phyloP scores from a whole-genome alignment of 2,113 vertebrate species.

The Eonycteris spelaea region DNA sequence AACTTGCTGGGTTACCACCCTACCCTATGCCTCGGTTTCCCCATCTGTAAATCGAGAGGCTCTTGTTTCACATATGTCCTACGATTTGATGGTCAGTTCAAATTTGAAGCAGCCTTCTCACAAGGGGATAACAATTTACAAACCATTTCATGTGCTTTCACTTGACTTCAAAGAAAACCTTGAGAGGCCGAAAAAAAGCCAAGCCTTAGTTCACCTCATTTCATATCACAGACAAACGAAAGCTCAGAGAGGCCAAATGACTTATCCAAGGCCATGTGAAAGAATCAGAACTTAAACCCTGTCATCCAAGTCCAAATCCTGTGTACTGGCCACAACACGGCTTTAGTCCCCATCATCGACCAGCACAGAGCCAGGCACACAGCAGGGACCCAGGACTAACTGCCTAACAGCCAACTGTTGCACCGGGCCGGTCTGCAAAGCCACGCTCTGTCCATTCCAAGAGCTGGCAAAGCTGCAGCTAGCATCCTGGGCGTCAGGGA shows the following conservation, averaged over 20 bases:
- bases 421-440: neutral
- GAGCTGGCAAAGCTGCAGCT: neutral
- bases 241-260: neutral
- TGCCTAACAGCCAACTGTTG: fast-evolving
- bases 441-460: neutral
- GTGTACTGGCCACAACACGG: neutral
- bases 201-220: neutral
- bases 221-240: neutral
- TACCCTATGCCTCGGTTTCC: neutral
- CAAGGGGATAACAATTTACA: neutral
- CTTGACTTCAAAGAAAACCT: neutral
- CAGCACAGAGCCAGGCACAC: neutral
- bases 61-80: neutral
- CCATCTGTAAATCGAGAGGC: neutral
- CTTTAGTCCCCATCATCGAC: neutral
- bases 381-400: neutral
- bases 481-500: neutral
- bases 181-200: neutral
- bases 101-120: neutral
- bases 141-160: neutral
- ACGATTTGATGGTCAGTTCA: neutral
- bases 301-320: neutral
- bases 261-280: neutral
- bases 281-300: neutral
- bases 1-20: neutral